Evolutionary conservation across 1,140 invertebrate genomes (phyloP).

Genomic region (Apis cerana): DNA sequence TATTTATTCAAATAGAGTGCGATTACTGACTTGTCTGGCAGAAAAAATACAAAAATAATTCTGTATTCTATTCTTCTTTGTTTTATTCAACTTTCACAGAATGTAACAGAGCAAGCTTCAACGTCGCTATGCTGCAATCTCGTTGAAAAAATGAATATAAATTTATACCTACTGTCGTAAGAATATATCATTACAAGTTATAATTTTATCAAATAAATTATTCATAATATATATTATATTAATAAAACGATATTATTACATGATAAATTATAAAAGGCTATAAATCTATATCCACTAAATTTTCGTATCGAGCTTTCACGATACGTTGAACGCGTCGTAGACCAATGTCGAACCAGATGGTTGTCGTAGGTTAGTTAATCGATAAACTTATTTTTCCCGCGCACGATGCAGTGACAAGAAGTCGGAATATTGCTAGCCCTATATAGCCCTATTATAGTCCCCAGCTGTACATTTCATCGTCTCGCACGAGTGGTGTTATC

Average conservation of each 20-base stretch:
- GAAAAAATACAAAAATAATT: slow-evolving; percentile 23
- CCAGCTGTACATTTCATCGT: slow-evolving; percentile 54
- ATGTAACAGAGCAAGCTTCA: not conserved
- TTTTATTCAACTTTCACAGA: not conserved
- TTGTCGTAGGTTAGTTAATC: slow-evolving; percentile 72
- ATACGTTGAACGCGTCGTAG: slow-evolving; percentile 3
- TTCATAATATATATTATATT: not conserved
- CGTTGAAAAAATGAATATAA: not conserved
- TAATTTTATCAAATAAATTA: not conserved
- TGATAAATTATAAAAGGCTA: not conserved
- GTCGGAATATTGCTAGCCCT: slow-evolving; percentile 43
- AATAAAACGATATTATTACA: not conserved
- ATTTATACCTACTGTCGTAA: not conserved
- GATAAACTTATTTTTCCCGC: slow-evolving; percentile 66
- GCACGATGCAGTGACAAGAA: slow-evolving; percentile 16
- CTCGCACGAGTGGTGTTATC: slow-evolving; percentile 54
- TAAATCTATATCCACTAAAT: slow-evolving; percentile 25
- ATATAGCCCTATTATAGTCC: slow-evolving; percentile 57
- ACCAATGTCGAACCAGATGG: slow-evolving; percentile 54
- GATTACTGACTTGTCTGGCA: not conserved
- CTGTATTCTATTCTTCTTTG: slow-evolving; percentile 34
- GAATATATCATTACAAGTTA: not conserved
- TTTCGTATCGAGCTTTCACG: slow-evolving; percentile 44
- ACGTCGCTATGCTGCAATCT: not conserved
- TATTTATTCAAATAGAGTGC: slow-evolving; percentile 28